These are phyloP conservation scores for Numenius arquata DNA, from an alignment of 2,113 vertebrate species.

Conservation along the genomic window DNA sequence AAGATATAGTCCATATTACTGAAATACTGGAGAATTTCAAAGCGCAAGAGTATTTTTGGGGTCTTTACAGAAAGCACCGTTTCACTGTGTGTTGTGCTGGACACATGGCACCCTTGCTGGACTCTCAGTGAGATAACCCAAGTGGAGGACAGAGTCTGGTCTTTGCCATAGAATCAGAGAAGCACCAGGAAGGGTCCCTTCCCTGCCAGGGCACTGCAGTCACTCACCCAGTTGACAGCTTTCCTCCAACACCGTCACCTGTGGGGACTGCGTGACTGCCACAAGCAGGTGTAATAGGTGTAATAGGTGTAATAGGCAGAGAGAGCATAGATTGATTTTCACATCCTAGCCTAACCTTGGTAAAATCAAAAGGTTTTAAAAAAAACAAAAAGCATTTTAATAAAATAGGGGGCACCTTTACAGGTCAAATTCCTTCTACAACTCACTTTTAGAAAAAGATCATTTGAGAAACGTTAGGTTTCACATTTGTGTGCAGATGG, in stretches of 20 bases:
- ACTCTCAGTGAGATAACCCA: not conserved
- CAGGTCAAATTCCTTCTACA: not conserved
- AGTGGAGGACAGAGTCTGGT: not conserved
- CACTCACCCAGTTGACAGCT: accelerated
- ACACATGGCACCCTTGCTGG: accelerated
- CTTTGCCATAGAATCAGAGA: not conserved
- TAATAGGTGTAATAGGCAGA: not conserved
- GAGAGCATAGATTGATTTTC: not conserved
- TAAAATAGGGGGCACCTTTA: not conserved
- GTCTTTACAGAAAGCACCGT: not conserved
- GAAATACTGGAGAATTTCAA: not conserved
- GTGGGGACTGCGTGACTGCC: not conserved
- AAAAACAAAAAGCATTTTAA: not conserved
- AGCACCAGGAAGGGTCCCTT: not conserved
- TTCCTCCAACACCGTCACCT: not conserved
- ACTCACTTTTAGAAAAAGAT: not conserved
- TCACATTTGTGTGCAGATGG: not conserved
- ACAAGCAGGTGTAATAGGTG: not conserved
- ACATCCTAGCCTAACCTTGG: not conserved
- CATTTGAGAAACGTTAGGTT: not conserved
- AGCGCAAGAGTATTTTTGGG: not conserved
- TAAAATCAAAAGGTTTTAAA: not conserved
- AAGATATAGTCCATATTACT: accelerated
- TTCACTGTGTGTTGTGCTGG: not conserved
- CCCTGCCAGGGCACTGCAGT: not conserved